These are phyloP conservation scores for Triplophysa tibetana DNA, from an alignment of 2,113 vertebrate genomes.

Conservation along the genomic window DNA sequence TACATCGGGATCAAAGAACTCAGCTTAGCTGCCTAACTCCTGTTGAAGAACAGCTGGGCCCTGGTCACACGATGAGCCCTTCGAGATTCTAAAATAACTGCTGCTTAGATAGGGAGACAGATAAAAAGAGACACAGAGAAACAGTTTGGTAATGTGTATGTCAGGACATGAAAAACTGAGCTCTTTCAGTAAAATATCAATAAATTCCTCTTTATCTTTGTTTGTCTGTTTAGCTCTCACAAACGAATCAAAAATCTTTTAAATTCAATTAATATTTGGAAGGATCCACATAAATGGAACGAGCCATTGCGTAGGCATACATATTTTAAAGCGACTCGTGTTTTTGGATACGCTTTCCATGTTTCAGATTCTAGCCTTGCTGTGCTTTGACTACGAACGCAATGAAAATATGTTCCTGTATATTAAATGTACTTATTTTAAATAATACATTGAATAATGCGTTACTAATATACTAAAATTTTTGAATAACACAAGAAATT, in stretches of 20 bases:
- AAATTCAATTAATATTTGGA: not conserved
- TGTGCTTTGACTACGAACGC: not conserved
- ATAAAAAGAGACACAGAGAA: constrained; percentile 62
- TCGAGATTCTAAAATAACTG: constrained; percentile 78
- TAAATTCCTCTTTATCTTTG: not conserved
- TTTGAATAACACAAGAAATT: too few species aligned
- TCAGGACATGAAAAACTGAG: not conserved
- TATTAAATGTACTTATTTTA: too few species aligned
- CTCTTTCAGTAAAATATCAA: not conserved
- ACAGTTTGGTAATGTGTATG: constrained; percentile 6
- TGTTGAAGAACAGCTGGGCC: constrained; percentile 79
- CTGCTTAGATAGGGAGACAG: constrained; percentile 63
- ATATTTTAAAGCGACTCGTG: constrained; percentile 22
- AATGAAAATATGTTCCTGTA: too few species aligned
- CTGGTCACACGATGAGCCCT: constrained; percentile 74
- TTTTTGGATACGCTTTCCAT: constrained; percentile 3
- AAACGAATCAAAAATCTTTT: constrained; percentile 1
- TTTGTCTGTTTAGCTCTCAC: constrained; percentile 20
- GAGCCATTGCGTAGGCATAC: not conserved
- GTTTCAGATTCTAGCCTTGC: not conserved
- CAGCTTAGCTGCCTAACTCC: constrained; percentile 73
- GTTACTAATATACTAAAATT: too few species aligned
- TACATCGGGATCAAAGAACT: constrained; percentile 79
- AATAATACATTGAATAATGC: too few species aligned
- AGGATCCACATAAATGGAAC: constrained; percentile 54